Conservation (phyloP, 1,140 invertebrate species). For the Caenorhabditis inopinata region DNA sequence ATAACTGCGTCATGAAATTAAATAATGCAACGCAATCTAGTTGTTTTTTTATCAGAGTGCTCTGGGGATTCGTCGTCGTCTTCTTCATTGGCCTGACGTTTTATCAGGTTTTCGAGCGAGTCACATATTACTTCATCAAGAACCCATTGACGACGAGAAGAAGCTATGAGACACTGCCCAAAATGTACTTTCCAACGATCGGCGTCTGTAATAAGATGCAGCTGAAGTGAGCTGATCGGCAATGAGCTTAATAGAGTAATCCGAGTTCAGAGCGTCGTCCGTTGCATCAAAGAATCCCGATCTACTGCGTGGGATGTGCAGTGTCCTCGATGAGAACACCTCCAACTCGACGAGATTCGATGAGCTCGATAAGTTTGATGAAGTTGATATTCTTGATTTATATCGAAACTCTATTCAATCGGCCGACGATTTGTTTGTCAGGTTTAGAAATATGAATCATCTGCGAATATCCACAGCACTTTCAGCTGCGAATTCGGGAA, state of each 20-base stretch:
- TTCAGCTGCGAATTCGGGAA: slow-evolving; percentile 53
- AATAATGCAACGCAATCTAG: background rate
- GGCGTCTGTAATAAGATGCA: slow-evolving; percentile 56
- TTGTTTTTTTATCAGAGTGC: slow-evolving; percentile 39
- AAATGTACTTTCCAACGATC: slow-evolving; percentile 49
- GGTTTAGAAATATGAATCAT: background rate
- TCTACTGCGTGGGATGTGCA: slow-evolving; percentile 42
- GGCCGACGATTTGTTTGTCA: slow-evolving; percentile 52
- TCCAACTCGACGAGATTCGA: slow-evolving; percentile 35
- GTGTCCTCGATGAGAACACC: slow-evolving; percentile 47
- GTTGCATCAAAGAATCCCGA: slow-evolving; percentile 47
- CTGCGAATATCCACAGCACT: background rate
- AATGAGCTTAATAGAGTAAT: background rate
- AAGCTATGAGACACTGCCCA: slow-evolving; percentile 49
- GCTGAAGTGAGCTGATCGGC: slow-evolving; percentile 46
- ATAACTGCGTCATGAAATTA: slow-evolving; percentile 25
- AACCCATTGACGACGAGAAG: slow-evolving; percentile 51
- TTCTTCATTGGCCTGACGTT: slow-evolving; percentile 54
- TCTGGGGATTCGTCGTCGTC: slow-evolving; percentile 51
- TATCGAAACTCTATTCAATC: slow-evolving; percentile 43
- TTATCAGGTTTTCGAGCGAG: slow-evolving; percentile 56
- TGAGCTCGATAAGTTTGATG: slow-evolving; percentile 37
- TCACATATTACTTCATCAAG: slow-evolving; percentile 53
- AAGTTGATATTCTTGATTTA: slow-evolving; percentile 40
- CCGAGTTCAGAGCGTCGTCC: slow-evolving; percentile 48